A percentile compares a stretch with the other conserved stretches of the same genome.
These are phyloP conservation scores for Sphyrna mokarran DNA, from an alignment of 2,113 vertebrate species.

Conservation along the genomic window DNA sequence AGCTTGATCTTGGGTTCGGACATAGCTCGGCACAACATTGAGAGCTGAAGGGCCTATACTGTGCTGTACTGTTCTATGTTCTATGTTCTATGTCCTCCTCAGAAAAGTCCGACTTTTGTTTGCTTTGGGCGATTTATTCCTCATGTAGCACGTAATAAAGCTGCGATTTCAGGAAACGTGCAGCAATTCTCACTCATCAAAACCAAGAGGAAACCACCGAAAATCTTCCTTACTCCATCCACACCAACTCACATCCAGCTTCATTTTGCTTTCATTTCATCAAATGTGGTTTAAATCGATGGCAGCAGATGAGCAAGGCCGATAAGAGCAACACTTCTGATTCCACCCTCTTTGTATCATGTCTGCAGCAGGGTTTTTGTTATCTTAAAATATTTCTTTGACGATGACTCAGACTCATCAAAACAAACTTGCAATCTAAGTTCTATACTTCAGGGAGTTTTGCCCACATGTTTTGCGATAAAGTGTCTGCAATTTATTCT, in stretches of 20 bases:
- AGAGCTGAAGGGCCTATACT: no score
- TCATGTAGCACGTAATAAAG: no score
- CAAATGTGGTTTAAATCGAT: not conserved
- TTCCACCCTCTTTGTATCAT: no score
- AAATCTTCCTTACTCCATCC: no score
- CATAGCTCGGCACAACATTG: no score
- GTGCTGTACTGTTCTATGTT: no score
- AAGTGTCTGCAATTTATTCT: not conserved
- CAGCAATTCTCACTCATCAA: not conserved
- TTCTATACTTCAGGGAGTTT: not conserved
- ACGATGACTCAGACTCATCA: slow-evolving; percentile 9
- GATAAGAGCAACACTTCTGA: not conserved
- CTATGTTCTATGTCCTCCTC: not conserved
- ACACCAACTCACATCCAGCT: not conserved
- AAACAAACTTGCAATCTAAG: not conserved
- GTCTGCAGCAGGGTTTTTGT: no score
- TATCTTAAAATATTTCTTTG: not conserved
- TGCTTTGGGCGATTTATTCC: no score
- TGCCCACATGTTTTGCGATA: not conserved
- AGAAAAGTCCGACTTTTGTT: not conserved
- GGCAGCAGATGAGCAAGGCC: not conserved
- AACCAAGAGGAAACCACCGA: not conserved
- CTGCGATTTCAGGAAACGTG: no score
- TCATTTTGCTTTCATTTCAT: not conserved
- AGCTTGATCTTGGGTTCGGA: no score